Evolutionary conservation across 2,113 vertebrate species (phyloP).

Genomic region (Lutjanus erythropterus): DNA sequence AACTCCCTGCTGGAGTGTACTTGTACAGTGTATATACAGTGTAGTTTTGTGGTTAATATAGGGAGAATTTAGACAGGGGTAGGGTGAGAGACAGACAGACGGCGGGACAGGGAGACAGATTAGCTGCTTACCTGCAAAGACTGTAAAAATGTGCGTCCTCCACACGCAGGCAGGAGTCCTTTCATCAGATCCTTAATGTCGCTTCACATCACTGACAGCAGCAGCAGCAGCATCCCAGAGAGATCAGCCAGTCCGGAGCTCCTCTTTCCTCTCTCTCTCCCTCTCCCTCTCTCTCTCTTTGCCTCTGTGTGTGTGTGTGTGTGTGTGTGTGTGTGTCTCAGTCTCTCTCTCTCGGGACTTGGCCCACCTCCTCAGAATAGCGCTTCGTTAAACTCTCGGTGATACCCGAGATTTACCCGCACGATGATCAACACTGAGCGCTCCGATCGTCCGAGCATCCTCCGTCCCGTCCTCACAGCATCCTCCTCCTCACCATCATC

Average conservation of each 20-base stretch:
- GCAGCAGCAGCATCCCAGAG: slow-evolving; percentile 51
- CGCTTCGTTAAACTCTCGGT: slow-evolving; percentile 62
- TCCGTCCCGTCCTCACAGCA: slow-evolving; percentile 34
- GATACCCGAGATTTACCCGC: slow-evolving; percentile 42
- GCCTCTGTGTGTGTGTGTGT: too few relatives aligned
- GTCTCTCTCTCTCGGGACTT: slow-evolving; percentile 67
- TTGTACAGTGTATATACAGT: background rate
- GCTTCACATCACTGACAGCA: slow-evolving; percentile 54
- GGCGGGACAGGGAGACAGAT: background rate
- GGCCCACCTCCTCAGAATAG: slow-evolving; percentile 82
- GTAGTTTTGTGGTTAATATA: slow-evolving; percentile 5
- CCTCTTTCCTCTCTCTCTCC: slow-evolving; percentile 9
- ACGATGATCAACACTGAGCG: slow-evolving; percentile 23
- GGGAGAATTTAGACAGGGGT: background rate
- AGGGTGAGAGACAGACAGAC: background rate
- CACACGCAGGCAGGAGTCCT: slow-evolving; percentile 14
- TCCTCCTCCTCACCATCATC: slow-evolving; percentile 26
- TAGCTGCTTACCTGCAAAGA: slow-evolving; percentile 63
- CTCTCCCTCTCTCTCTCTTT: slow-evolving; percentile 18
- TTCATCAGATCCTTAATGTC: slow-evolving; percentile 39
- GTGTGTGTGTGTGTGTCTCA: too few relatives aligned
- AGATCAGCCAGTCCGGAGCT: slow-evolving; percentile 34
- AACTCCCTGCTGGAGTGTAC: background rate
- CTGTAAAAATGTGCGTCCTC: slow-evolving; percentile 26
- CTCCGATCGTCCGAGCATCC: slow-evolving; percentile 13